Base-by-base conservation (phyloP, 1,140 invertebrate species). In the Teleogryllus occipitalis region DNA sequence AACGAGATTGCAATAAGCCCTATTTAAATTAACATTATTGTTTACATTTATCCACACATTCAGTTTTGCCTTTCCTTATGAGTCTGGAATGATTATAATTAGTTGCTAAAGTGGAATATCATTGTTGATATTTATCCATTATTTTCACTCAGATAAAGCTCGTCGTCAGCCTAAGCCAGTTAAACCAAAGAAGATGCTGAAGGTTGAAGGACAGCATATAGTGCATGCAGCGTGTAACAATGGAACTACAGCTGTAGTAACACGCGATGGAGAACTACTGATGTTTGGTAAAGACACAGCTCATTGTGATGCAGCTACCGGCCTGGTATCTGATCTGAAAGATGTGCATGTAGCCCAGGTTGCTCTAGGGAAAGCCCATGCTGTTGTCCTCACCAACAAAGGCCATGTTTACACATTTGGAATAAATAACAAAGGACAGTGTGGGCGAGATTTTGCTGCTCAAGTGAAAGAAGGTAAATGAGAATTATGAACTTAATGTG, bases 371-470 rank as follows among this genome's bases (percentile, higher is more conserved):
- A 99, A 99, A 88, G 97, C 97, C 12, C 98, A 99, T 85, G 94
- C 94, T 76, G 93, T 97, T 4, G 94, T 92, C 0, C 87, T 99
- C 8, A 97, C 93, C 39, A 93, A 91, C 82, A 95, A 96, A 85
- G 98, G 98, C 0, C 92, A 95, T 82, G 90, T 99, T 1, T 98
- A 94, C 85, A 97, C 97, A 0, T 98, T 98, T 88, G 98, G 98
- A 0, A 94, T 99, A 78, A 99, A 99, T 86, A 99, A 99, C 85
- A 97, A 98, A 85, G 97, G 97, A 12, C 98, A 99, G 84, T 99
- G 98, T 89, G 98, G 98, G 48, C 87, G 97, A 83, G 95, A 96
- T 83, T 96, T 93, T 85, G 89, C 90, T 18, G 82, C 83, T 8
- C 90, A 91, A 82, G 85, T 87, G 15, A 91, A 90, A 87, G 92